A percentile compares a stretch with the other conserved stretches of the same genome.
Evolutionary conservation across 2,888 invertebrate genomes (phyloP).

Genomic region (Cryptocephalus primarius): DNA sequence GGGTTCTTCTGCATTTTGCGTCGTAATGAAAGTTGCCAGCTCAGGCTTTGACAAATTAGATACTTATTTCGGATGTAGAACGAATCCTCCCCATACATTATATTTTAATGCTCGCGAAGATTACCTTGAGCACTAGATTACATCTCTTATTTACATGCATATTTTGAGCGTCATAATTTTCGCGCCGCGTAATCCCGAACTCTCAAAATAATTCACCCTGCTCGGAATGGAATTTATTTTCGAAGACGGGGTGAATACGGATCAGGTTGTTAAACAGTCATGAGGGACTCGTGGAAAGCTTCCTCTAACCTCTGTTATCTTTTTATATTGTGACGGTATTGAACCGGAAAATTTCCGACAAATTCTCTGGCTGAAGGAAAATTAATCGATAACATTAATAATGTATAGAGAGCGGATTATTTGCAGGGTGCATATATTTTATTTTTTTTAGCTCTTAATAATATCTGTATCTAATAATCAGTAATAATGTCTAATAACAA

Average conservation of each 20-base stretch:
- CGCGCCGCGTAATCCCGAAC: neutral
- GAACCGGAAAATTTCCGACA: too few species aligned
- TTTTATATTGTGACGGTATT: too few species aligned
- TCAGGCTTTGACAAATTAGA: constrained; percentile 12
- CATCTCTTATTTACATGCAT: neutral
- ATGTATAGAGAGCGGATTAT: too few species aligned
- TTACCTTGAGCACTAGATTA: neutral
- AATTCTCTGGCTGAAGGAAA: too few species aligned
- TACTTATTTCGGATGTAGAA: constrained; percentile 9
- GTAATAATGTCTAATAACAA: too few species aligned
- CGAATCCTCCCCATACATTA: constrained; percentile 5
- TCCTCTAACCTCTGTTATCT: too few species aligned
- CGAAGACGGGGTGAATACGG: neutral
- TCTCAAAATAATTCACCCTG: neutral
- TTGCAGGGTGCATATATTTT: too few species aligned
- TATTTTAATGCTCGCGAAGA: neutral
- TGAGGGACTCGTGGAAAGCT: too few species aligned
- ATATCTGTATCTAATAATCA: too few species aligned
- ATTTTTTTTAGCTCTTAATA: too few species aligned
- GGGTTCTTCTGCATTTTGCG: too few species aligned
- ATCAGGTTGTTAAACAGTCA: neutral
- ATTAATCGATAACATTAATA: too few species aligned
- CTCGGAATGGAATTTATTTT: neutral
- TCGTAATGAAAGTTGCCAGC: constrained; percentile 13
- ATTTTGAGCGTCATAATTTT: neutral